Conservation (phyloP, 30 jellyfish, hydroid and myxozoan genomes). For the Chrysaora quinquecirrha region DNA sequence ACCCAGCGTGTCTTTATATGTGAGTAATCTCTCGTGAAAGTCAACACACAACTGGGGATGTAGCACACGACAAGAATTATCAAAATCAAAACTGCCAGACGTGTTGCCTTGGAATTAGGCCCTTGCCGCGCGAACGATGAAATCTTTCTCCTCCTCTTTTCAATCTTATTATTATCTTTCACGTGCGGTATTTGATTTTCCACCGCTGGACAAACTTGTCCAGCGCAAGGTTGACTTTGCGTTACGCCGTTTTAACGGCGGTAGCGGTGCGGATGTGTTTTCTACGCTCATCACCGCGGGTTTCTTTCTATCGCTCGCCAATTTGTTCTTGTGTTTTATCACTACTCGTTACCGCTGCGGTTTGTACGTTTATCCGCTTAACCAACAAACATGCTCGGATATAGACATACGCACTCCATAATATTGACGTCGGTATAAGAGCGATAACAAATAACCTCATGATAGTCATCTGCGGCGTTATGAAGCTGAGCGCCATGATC, state of each 20-base stretch:
- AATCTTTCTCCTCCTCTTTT: not conserved
- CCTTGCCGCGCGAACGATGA: not conserved
- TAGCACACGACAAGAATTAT: slow-evolving; percentile 37
- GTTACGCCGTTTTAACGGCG: not conserved
- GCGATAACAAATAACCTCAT: slow-evolving; percentile 57
- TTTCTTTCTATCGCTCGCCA: not conserved
- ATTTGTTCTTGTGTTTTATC: not conserved
- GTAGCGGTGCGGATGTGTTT: not conserved
- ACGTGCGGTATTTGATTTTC: not conserved
- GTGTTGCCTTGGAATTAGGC: slow-evolving; percentile 69
- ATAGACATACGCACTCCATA: slow-evolving; percentile 69
- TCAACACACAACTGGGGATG: slow-evolving; percentile 54
- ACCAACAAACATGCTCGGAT: slow-evolving; percentile 41
- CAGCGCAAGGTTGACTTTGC: not conserved
- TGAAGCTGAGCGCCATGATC: slow-evolving; percentile 63
- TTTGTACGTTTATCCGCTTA: slow-evolving; percentile 30
- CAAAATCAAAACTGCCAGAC: slow-evolving; percentile 42
- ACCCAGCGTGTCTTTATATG: slow-evolving; percentile 36
- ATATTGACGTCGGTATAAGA: slow-evolving; percentile 49
- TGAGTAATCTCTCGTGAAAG: slow-evolving; percentile 60
- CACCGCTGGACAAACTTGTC: not conserved
- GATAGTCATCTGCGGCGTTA: slow-evolving; percentile 61
- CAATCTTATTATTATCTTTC: not conserved
- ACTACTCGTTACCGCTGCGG: not conserved
- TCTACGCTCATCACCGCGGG: not conserved